phyloP scores from a whole-genome alignment of 2,113 vertebrate species.

The Cheirogaleus medius region DNA sequence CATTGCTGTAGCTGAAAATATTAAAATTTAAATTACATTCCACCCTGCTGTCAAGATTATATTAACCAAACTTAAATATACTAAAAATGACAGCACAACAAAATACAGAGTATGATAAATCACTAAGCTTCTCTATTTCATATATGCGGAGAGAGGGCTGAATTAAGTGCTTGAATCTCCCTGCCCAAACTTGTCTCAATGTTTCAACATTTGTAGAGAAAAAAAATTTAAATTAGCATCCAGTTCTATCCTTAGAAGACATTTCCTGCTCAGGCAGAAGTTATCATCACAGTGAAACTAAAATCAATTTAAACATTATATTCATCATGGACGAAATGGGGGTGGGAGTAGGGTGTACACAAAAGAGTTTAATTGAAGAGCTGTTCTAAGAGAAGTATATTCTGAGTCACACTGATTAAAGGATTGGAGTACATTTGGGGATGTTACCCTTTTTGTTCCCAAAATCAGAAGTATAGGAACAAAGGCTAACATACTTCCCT shows the following conservation, averaged over 20 bases:
- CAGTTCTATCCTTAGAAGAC: conserved; percentile 66
- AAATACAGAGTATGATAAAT: conserved; percentile 78
- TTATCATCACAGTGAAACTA: conserved; percentile 56
- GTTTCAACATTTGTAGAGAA: conserved; percentile 46
- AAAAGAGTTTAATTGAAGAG: conserved; percentile 69
- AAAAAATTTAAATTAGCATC: conserved; percentile 59
- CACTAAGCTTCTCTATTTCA: conserved; percentile 69
- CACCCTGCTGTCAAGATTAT: conserved; percentile 74
- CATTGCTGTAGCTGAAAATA: conserved; percentile 77
- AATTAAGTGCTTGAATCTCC: conserved; percentile 68
- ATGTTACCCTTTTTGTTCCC: neutral
- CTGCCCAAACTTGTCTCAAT: conserved; percentile 72
- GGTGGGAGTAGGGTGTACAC: neutral
- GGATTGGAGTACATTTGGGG: neutral
- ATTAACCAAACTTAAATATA: conserved; percentile 83
- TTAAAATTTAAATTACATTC: conserved; percentile 86
- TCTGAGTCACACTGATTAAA: conserved; percentile 45
- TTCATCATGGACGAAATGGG: conserved; percentile 40
- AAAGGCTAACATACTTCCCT: neutral
- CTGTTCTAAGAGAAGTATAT: conserved; percentile 8
- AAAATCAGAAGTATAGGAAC: conserved; percentile 16
- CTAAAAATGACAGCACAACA: conserved; percentile 79
- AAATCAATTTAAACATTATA: conserved; percentile 75
- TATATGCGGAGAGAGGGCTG: conserved; percentile 63
- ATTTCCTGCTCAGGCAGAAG: conserved; percentile 70